Percentiles rank a stretch among this genome's conserved stretches.
Evolutionary conservation across 2,888 invertebrate species (phyloP).

Genomic region (Volucella inanis): DNA sequence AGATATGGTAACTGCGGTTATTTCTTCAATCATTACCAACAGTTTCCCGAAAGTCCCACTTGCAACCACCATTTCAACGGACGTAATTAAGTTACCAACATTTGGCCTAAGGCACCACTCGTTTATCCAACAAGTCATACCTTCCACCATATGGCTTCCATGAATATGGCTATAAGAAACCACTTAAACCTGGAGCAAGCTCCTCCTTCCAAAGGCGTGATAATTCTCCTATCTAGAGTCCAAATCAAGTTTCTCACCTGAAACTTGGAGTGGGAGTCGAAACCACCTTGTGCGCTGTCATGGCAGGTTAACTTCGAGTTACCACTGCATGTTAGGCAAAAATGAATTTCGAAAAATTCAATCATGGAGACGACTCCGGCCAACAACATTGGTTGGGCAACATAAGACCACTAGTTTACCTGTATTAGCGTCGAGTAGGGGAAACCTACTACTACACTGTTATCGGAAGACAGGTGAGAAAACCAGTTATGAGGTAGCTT

Average conservation of each 20-base stretch:
- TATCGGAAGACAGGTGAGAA: conserved; percentile 40
- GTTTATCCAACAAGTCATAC: conserved; percentile 3
- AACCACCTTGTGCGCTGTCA: conserved; percentile 42
- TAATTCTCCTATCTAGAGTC: conserved; percentile 64
- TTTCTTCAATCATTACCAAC: not conserved
- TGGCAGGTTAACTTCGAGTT: conserved; percentile 55
- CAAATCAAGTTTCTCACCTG: conserved; percentile 65
- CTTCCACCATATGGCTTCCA: conserved; percentile 63
- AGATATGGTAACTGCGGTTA: no score
- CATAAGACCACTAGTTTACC: not conserved
- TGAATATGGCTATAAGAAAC: conserved; percentile 41
- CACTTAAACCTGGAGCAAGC: conserved; percentile 48
- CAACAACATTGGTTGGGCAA: conserved; percentile 51
- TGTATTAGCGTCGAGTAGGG: conserved; percentile 52
- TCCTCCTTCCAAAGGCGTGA: conserved; percentile 70
- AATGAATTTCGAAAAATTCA: conserved; percentile 47
- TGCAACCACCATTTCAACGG: conserved; percentile 63
- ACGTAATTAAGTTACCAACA: not conserved
- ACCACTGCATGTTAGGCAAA: not conserved
- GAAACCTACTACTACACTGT: conserved; percentile 44
- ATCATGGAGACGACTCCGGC: conserved; percentile 67
- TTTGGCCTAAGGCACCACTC: not conserved
- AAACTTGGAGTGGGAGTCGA: conserved; percentile 46
- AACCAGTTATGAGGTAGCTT: conserved; percentile 60
- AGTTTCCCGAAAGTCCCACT: not conserved